Conservation (phyloP, 2,113 vertebrate species). For the Oncorhynchus mykiss region DNA sequence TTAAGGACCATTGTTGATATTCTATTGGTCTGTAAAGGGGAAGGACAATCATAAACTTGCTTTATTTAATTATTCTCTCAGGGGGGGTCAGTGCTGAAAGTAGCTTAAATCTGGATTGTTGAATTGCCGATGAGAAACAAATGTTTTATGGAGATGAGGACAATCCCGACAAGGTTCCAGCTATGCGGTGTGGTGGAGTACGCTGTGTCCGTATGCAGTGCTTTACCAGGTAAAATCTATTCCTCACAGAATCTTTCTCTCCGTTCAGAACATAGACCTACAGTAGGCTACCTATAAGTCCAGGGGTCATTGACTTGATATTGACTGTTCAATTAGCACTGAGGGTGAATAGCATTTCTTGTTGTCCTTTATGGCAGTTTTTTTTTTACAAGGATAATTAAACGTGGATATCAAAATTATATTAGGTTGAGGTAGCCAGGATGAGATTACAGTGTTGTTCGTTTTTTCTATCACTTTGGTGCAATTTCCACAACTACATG, state of each 20-base stretch:
- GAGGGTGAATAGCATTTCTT: no score
- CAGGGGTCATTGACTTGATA: no score
- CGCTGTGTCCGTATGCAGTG: background rate
- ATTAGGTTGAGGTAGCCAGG: no score
- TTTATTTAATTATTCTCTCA: background rate
- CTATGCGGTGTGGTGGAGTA: background rate
- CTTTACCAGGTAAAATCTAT: constrained; percentile 46
- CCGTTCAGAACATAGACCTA: no score
- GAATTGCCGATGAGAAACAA: background rate
- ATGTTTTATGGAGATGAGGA: constrained; percentile 41
- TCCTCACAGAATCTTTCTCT: background rate
- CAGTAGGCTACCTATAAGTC: no score
- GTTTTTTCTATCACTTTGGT: no score
- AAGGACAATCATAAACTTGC: background rate
- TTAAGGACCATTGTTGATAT: background rate
- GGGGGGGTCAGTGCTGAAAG: background rate
- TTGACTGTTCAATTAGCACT: no score
- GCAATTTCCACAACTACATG: no score
- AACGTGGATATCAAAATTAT: no score
- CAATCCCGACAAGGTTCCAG: constrained; percentile 16
- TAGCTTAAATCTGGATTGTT: constrained; percentile 15
- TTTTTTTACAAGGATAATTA: no score
- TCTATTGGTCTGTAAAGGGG: background rate
- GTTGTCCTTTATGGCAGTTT: no score
- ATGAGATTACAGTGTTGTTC: no score